Evolutionary conservation across 2,797 vertebrate species (phyloP), one percentile per base, ranked within the genome.

Genomic region (Bradypodion ventrale): DNA sequence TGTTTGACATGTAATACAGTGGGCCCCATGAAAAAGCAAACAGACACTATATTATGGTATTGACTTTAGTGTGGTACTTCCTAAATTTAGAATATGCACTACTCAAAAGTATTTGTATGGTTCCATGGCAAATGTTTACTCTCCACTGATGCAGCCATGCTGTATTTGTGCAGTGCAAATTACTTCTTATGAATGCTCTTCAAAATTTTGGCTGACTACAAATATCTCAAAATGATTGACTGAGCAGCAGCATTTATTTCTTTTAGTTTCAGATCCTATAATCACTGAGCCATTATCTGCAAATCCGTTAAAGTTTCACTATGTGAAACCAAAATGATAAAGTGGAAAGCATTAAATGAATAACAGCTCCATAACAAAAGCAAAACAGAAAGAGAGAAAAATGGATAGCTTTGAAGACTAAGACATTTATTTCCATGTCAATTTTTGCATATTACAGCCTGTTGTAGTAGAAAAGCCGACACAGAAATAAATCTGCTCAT

Each of bases 21-120:
- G 70, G 68, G 13, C 80, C 46, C 84, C 78, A 56, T 88, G 83
- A 90, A 90, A 92, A 92, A 76, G 86, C 92, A 93, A 93, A 87
- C 85, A 81, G 70, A 44, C 90, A 89, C 84, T 83, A 74, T 84
- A 68, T 59, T 65, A 6, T n/a, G 75, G 79, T 90, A 68, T 84
- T 87, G 84, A 82, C 85, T 87, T 87, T 85, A 59, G 80, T 89
- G 85, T 7, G 29, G 88, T 65, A 42, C 78, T 62, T 42, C 72
- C 85, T 85, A 40, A 87, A 84, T 90, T 88, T 90, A 88, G 93
- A 79, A 83, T 1, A 15, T 74, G 82, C 85, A 62, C 83, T 89
- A 76, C 79, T 79, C 83, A 76, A 32, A 1, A 78, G 78, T 90
- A n/a, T 93, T 92, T 91, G 49, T 87, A 63, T 78, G 88, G 88